phyloP scores from a whole-genome alignment of 2,113 vertebrate genomes.

The Rhineura floridana region DNA sequence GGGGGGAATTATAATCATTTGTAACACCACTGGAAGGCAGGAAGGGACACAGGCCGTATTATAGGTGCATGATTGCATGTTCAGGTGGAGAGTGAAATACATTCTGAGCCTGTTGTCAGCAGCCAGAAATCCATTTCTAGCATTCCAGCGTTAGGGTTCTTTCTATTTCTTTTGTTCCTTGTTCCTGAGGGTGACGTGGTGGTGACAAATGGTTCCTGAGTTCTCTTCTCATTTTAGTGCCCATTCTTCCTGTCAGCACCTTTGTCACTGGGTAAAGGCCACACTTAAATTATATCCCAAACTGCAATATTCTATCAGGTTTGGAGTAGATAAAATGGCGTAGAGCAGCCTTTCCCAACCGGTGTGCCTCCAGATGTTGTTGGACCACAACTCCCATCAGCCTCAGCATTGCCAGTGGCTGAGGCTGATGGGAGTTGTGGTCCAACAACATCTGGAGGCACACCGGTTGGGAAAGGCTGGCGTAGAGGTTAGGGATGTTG shows the following conservation, averaged over 20 bases:
- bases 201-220: not conserved
- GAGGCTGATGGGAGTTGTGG: no score
- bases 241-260: not conserved
- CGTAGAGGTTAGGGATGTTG: no score
- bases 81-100: not conserved
- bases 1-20: not conserved
- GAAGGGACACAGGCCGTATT: not conserved
- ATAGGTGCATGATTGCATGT: accelerated
- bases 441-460: no score
- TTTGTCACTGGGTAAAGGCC: not conserved
- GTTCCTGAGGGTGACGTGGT: not conserved
- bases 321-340: not conserved
- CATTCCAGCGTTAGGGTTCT: not conserved
- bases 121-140: accelerated
- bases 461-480: no score
- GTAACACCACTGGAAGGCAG: not conserved
- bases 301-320: not conserved
- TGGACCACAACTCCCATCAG: no score
- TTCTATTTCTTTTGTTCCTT: not conserved
- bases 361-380: no score
- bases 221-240: not conserved
- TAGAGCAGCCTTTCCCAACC: no score
- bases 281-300: not conserved
- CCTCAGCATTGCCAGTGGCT: no score
- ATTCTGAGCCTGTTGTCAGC: slow-evolving; percentile 30